These are phyloP conservation scores for Limnephilus rhombicus DNA, from an alignment of 2,888 invertebrate genomes.

Conservation along the genomic window DNA sequence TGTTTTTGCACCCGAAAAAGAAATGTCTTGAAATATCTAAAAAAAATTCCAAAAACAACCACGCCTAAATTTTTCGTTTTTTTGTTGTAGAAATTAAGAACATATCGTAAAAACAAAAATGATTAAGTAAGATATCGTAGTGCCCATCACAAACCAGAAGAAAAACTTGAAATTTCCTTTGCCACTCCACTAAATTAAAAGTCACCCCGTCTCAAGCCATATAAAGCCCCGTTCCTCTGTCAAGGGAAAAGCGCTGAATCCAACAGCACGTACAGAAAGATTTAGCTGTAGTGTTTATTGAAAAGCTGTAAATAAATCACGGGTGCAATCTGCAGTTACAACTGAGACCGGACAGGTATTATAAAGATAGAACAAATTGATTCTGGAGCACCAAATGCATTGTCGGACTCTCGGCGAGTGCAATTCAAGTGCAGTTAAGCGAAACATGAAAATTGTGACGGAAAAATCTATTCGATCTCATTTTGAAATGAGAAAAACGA, in stretches of 20 bases:
- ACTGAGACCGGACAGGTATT: constrained; percentile 32
- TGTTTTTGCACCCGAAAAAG: too few species aligned
- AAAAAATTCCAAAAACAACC: too few species aligned
- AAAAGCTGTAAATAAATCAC: constrained; percentile 40
- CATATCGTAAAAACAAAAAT: too few species aligned
- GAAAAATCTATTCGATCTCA: neutral
- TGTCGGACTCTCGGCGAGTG: neutral
- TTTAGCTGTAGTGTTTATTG: constrained; percentile 37
- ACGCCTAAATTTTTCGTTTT: too few species aligned
- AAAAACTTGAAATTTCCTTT: neutral
- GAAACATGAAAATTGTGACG: neutral
- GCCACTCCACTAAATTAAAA: neutral
- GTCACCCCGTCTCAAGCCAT: neutral
- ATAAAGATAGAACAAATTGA: constrained; percentile 39
- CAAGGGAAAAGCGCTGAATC: neutral
- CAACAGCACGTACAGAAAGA: neutral
- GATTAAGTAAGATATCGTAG: too few species aligned
- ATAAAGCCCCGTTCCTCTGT: neutral
- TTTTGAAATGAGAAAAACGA: neutral
- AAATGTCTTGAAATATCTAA: too few species aligned
- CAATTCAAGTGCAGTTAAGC: neutral
- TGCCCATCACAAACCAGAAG: neutral
- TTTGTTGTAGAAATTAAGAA: too few species aligned
- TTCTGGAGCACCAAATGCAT: constrained; percentile 24
- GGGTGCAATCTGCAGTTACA: constrained; percentile 42